Base-by-base conservation (phyloP, 2,113 vertebrate genomes). In the Ophthalmolycus amberensis region DNA sequence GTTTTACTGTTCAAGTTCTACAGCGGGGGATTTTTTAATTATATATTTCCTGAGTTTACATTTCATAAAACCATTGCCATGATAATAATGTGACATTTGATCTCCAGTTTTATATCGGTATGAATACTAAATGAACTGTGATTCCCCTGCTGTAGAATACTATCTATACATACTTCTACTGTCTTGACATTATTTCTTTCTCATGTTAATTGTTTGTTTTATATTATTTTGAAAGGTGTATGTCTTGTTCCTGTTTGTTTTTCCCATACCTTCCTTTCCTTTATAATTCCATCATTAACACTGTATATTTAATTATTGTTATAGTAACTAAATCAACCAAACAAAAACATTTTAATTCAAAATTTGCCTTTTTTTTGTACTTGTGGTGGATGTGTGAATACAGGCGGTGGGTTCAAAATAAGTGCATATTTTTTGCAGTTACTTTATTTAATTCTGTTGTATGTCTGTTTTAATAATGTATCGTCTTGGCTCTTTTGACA, bases 331-430 rank as follows among this genome's bases (percentile, higher is more conserved):
- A 32, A 32, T 32, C 32, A 71, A 42, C 6, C 2, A 50, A 50
- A 40, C 9, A 44, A 5, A 40, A 64, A 29, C 2, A 15, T 50
- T 59, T 12, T 9, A 25, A 34, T 34, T 32, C 1, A 11, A 7
- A 1, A 50, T 50, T 64, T 18, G 16, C 34, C 25, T 25, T 1
- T 42, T 38, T 77, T n/a, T 40, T 80, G 9, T 25, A 6, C 38
- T 44, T 76, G 4, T 73, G 62, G 32, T n/a, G 69, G 46, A 71
- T 16, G 2, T 29, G 10, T 75, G 34, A 72, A 83, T 85, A 56
- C 68, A 91, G 90, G 90, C 29, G 85, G 93, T 92, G 27, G 54
- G 92, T 91, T 66, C 9, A 75, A 46, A 27, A 42, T 46, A 42
- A 54, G 0, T 37, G 3, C 5, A 60, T 40, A 18, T 52, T 65